Evolutionary conservation across 2,113 vertebrate genomes (phyloP).

Genomic region (Catharus fuscescens): DNA sequence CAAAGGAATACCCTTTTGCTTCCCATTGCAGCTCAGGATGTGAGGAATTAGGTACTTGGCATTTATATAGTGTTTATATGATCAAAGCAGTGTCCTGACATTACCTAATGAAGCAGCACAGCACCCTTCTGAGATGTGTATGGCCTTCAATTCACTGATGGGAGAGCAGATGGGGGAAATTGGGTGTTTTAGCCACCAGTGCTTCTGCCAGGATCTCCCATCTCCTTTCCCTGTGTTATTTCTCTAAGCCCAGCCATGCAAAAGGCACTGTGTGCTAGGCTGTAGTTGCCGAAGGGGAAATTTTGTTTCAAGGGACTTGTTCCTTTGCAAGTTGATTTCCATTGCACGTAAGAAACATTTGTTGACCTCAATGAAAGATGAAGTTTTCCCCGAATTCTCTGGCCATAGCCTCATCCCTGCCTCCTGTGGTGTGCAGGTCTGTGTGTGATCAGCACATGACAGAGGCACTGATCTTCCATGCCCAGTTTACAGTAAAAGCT

Average conservation of each 20-base stretch:
- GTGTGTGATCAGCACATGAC: neutral
- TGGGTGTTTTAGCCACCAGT: neutral
- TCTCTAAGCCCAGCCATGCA: neutral
- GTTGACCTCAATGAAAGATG: neutral
- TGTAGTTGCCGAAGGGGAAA: neutral
- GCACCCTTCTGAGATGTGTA: neutral
- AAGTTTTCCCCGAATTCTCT: neutral
- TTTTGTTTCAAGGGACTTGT: neutral
- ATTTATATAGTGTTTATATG: neutral
- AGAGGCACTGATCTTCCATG: neutral
- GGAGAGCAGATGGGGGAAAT: neutral
- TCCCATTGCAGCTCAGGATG: neutral
- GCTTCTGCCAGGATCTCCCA: neutral
- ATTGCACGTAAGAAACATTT: neutral
- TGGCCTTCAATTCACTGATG: neutral
- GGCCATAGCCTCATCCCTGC: accelerated
- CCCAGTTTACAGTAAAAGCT: neutral
- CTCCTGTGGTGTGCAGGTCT: neutral
- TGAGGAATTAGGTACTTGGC: neutral
- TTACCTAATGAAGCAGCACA: neutral
- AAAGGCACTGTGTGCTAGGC: neutral
- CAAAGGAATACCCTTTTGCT: neutral
- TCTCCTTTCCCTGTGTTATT: neutral
- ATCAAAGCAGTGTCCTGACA: neutral
- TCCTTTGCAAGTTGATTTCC: constrained; percentile 6